Evolutionary conservation across 92 coral and sea anemone genomes (phyloP), one percentile per base, ranked within the genome.

Genomic region (Epizoanthus stellaris): DNA sequence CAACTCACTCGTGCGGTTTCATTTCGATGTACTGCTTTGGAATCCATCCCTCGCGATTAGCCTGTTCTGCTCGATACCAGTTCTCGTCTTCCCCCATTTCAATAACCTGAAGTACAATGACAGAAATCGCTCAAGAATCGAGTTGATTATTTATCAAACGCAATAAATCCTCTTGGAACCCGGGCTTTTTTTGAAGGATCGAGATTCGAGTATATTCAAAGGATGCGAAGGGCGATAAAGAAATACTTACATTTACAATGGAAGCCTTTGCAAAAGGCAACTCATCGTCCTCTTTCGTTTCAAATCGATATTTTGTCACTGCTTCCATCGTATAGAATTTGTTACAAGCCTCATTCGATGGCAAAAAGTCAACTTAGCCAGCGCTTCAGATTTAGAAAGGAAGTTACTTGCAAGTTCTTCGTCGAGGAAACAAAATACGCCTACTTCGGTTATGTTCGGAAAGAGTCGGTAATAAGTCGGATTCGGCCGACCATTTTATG

Each of bases 61-160:
- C 86, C 61, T 82, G 84, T 80, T 97, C 99, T 4, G 99, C 99
- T 80, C 90, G 90, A 62, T 82, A 93, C 99, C 99, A 97, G 52
- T 93, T 92, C 75, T 88, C 91, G 60, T 97, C 99, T 60, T 85
- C 90, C 70, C 95, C 98, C 77, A 81, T 94, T 68, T 94, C 93
- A 45, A 97, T 89, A 15, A 97, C 94, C 99, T 97, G 63, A 75
- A 86, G 62, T 64, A 3, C 53, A 88, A 77, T 43, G 36, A 82
- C 54, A 67, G 30, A 49, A 65, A 56, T 25, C 25, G 12, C 47
- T 69, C 57, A 21, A 40, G 25, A 59, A 56, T 21, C 60, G 70
- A 1, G 52, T 39, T 59, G 30, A 61, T 2, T 47, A 64, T 57
- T 69, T 47, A 39, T 72, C 42, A 59, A 57, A 5, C 11, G 47